Evolutionary conservation across 2,113 vertebrate genomes (phyloP).

Genomic region (Castor canadensis): DNA sequence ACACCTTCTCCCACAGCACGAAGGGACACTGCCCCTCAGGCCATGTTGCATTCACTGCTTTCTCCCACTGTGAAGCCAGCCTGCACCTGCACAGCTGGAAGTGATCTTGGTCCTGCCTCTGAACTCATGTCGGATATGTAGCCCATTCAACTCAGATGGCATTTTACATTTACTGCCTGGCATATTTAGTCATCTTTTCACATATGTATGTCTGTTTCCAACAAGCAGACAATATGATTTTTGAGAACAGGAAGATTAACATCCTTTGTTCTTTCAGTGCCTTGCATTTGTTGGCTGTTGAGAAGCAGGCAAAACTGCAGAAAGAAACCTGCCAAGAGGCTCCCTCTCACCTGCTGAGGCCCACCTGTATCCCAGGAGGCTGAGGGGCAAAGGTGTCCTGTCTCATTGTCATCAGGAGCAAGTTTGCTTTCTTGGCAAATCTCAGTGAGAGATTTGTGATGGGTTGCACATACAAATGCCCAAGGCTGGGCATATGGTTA

Average conservation of each 20-base stretch:
- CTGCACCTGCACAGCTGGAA: slow-evolving; percentile 63
- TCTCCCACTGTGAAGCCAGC: not conserved
- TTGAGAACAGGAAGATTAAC: slow-evolving; percentile 8
- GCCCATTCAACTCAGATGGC: slow-evolving; percentile 62
- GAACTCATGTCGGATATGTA: slow-evolving; percentile 68
- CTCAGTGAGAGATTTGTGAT: not conserved
- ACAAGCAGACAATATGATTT: slow-evolving; percentile 60
- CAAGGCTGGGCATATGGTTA: not conserved
- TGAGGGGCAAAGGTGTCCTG: fast-evolving
- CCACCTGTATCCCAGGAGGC: not conserved
- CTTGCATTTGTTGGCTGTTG: not conserved
- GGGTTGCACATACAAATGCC: not conserved
- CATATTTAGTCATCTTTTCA: slow-evolving; percentile 62
- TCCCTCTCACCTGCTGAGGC: not conserved
- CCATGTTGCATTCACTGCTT: fast-evolving
- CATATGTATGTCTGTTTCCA: slow-evolving; percentile 56
- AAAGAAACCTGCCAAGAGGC: not conserved
- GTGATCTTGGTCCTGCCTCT: slow-evolving; percentile 62
- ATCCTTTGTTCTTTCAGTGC: slow-evolving; percentile 31
- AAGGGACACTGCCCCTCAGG: not conserved
- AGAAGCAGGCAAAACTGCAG: not conserved
- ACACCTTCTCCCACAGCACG: not conserved
- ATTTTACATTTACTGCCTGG: slow-evolving; percentile 71
- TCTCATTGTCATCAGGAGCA: too few species aligned
- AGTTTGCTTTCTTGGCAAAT: not conserved